Base-by-base conservation (phyloP, 2,113 vertebrate genomes). In the Panthera tigris region DNA sequence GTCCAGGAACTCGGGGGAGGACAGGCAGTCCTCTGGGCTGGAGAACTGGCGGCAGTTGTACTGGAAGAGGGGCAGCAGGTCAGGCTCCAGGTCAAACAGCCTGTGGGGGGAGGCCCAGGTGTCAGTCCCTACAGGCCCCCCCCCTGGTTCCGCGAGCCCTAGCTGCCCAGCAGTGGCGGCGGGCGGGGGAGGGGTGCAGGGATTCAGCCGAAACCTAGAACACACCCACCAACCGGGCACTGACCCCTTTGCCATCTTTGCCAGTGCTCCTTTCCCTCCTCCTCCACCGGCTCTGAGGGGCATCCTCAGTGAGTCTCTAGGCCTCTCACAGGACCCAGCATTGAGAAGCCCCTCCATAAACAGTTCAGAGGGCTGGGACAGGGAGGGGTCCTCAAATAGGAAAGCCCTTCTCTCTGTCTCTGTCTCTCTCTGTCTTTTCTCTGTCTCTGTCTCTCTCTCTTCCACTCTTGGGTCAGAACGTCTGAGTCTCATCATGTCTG, bases 21-120 rank as follows among this genome's bases (percentile, higher is more conserved):
- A 99, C 52, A 99, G 99, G 95, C 99, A 99, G 97, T 99, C 99
- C 97, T 99, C 99, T 19, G 99, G 98, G 91, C 99, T 99, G 97
- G 99, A 98, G 98, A 99, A 99, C 96, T 99, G 99, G 93, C 97
- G 97, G 97, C 99, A 99, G 74, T 99, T 99, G 97, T 99, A 99
- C 98, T 99, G 98, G 98, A 99, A 99, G 97, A 99, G 99, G 92
- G 97, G 98, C 97, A 99, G 98, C 66, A 99, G 98, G 41, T 98
- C 98, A 23, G 99, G 99, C 89, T 99, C 99, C 99, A 99, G 98
- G 97, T 99, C 99, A 98, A 99, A 99, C 90, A 99, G 98, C 98
- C 99, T 99, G 97, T 50, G 86, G 16, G 25, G 21, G 68, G 65
- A 66, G 48, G 45, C 31, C 80, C 45, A 14, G 16, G 23, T 1